Evolutionary conservation across 2,797 vertebrate species (phyloP).

Genomic region (Sebastes vulpes): DNA sequence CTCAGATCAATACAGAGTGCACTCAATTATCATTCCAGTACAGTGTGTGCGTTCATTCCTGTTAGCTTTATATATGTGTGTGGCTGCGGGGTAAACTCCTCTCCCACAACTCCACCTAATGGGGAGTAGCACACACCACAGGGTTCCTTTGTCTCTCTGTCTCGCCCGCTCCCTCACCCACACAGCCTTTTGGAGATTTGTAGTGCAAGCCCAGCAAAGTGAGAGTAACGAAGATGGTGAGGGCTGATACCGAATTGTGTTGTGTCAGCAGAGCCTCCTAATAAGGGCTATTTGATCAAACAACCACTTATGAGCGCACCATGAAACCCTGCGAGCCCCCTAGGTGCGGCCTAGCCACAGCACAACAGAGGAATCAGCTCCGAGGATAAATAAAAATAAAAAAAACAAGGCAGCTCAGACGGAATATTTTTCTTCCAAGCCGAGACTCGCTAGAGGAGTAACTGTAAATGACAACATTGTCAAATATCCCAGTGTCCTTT

Average conservation of each 20-base stretch:
- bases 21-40: conserved; percentile 81
- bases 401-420: conserved; percentile 25
- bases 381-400: not conserved
- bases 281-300: conserved; percentile 79
- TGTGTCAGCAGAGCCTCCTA: conserved; percentile 71
- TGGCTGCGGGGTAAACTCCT: conserved; percentile 64
- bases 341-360: conserved; percentile 41
- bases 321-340: conserved; percentile 43
- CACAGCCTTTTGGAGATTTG: conserved; percentile 39
- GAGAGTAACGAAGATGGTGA: conserved; percentile 37
- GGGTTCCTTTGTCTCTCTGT: conserved; percentile 53
- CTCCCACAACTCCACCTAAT: conserved; percentile 72
- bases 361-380: conserved; percentile 21
- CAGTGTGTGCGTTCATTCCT: conserved; percentile 38
- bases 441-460: conserved; percentile 55
- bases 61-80: conserved; percentile 26
- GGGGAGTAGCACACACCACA: conserved; percentile 64
- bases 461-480: conserved; percentile 78
- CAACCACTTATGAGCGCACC: conserved; percentile 58
- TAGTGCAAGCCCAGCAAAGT: conserved; percentile 60
- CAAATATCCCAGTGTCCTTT: conserved; percentile 75
- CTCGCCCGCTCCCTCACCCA: conserved; percentile 17
- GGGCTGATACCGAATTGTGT: conserved; percentile 53
- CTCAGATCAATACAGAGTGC: conserved; percentile 74
- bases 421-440: conserved; percentile 35